phyloP scores from a whole-genome alignment of 2,888 invertebrate genomes.

The Leptinotarsa peninsularis region DNA sequence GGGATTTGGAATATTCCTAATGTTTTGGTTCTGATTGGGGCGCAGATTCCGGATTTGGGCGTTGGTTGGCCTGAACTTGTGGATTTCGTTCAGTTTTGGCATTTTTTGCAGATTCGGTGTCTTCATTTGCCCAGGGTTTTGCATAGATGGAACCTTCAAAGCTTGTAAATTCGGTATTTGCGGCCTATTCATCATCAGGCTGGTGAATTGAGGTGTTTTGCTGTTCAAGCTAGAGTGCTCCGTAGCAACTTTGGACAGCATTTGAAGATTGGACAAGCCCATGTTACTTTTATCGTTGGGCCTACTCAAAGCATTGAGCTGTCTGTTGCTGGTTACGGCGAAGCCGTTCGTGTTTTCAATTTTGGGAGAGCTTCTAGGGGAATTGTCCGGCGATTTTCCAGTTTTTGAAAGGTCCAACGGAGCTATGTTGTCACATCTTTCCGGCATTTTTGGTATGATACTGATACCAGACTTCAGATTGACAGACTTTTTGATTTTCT shows the following conservation, averaged over 20 bases:
- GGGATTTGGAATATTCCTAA: conserved; percentile 75
- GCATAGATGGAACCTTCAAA: conserved; percentile 55
- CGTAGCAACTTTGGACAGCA: conserved; percentile 66
- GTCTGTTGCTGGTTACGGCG: conserved; percentile 43
- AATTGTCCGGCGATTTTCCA: conserved; percentile 50
- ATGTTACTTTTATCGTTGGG: conserved; percentile 50
- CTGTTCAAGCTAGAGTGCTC: conserved; percentile 59
- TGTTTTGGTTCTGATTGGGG: conserved; percentile 70
- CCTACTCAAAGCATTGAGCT: conserved; percentile 40
- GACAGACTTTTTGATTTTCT: conserved; percentile 66
- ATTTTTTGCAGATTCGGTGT: conserved; percentile 58
- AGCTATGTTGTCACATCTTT: conserved; percentile 67
- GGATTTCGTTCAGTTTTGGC: conserved; percentile 67
- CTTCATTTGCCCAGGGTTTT: conserved; percentile 43
- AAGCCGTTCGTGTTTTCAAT: conserved; percentile 53
- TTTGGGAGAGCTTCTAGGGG: conserved; percentile 60
- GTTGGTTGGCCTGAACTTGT: conserved; percentile 59
- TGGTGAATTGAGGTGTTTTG: conserved; percentile 39
- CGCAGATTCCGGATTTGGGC: conserved; percentile 58
- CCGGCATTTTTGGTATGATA: conserved; percentile 60
- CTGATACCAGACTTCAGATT: conserved; percentile 59
- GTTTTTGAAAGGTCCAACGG: conserved; percentile 69
- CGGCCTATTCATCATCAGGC: conserved; percentile 48
- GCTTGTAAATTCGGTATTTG: conserved; percentile 62
- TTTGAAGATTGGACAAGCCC: conserved; percentile 69